Percentiles rank a stretch among this genome's conserved stretches.
phyloP scores from a whole-genome alignment of 2,113 vertebrate species.

The Promerops cafer region DNA sequence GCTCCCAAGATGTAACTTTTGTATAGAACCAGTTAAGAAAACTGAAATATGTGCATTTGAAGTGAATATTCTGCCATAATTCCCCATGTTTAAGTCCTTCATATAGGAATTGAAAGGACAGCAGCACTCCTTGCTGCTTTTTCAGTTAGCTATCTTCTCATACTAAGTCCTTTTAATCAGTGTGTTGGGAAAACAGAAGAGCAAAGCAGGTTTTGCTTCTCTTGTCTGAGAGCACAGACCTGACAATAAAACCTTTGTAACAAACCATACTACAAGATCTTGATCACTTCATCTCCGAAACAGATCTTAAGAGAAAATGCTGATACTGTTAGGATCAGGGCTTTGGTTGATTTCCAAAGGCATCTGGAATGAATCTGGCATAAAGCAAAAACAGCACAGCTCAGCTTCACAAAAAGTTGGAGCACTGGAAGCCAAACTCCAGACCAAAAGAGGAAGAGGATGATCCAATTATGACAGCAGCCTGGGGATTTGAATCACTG shows the following conservation, averaged over 20 bases:
- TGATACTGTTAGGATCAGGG: neutral
- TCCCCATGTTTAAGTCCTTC: neutral
- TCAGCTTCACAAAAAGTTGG: neutral
- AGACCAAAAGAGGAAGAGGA: neutral
- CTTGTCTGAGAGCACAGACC: neutral
- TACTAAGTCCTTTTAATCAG: neutral
- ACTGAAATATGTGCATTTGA: neutral
- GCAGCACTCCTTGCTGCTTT: neutral
- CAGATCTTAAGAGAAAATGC: neutral
- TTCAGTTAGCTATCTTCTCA: neutral
- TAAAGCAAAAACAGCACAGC: neutral
- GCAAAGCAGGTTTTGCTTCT: neutral
- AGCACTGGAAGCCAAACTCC: neutral
- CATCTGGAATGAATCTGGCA: conserved; percentile 3
- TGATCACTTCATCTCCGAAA: neutral
- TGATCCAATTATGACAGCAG: conserved; percentile 21
- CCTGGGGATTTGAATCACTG: neutral
- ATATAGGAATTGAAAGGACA: neutral
- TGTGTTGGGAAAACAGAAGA: neutral
- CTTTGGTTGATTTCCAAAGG: neutral
- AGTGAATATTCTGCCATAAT: neutral
- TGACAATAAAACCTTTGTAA: neutral
- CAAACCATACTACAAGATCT: neutral
- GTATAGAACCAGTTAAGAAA: neutral
- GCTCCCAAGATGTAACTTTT: neutral